Evolutionary conservation across 1,140 invertebrate species (phyloP).

Genomic region (Panulirus ornatus): DNA sequence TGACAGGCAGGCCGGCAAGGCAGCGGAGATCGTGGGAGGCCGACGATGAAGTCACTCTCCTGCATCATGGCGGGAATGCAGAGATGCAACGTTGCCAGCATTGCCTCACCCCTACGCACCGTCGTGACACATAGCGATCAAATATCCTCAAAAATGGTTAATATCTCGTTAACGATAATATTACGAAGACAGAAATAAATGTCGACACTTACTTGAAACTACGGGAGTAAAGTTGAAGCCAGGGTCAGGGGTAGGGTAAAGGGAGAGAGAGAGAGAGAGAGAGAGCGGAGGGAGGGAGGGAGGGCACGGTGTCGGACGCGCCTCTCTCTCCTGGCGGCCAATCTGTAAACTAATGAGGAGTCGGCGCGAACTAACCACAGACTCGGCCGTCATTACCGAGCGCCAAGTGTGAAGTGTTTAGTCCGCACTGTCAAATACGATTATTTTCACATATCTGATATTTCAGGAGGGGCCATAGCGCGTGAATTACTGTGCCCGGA

Average conservation of each 20-base stretch:
- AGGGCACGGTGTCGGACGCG: constrained; percentile 59
- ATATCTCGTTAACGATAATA: no score
- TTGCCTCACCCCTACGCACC: no score
- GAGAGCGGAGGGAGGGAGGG: neutral
- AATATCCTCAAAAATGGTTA: no score
- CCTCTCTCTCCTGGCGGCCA: constrained; percentile 47
- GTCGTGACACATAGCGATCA: no score
- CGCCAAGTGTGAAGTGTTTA: constrained; percentile 70
- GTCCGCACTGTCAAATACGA: constrained; percentile 68
- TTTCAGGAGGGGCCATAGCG: constrained; percentile 53
- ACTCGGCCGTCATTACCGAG: constrained; percentile 50
- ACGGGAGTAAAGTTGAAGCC: neutral
- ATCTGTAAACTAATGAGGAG: constrained; percentile 72
- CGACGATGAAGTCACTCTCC: no score
- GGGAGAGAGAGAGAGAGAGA: no score
- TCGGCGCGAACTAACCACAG: constrained; percentile 70
- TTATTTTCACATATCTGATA: constrained; percentile 72
- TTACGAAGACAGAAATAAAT: no score
- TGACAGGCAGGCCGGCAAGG: constrained; percentile 50
- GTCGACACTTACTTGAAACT: neutral
- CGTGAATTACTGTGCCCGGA: constrained; percentile 27
- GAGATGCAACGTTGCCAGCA: neutral
- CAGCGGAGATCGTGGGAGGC: neutral
- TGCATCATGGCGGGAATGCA: neutral
- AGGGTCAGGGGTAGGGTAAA: neutral